Evolutionary conservation across 1,140 invertebrate genomes (phyloP), one percentile per base, ranked within the genome.

Genomic region (Zaprionus ornatus): DNA sequence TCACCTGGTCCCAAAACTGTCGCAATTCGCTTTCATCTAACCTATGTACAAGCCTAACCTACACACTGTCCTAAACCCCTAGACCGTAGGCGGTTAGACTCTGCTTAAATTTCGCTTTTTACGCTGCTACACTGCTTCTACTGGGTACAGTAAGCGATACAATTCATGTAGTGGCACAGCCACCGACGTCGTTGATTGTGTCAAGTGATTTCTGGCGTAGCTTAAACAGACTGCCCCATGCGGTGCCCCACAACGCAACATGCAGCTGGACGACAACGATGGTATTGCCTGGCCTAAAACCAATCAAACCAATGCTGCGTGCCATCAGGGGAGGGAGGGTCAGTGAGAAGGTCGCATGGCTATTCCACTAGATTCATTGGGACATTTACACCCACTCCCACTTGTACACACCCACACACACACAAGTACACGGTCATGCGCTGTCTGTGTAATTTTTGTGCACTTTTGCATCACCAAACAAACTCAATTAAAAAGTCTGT

Each of bases 401-500:
- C 7, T 40, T 40, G 37, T 54, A 19, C 10, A 32, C 63, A 35
- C 63, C 19, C 9, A 35, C 35, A 35, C 12, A 27, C 25, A 25
- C 12, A 32, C 61, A 17, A n/a, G 21, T 19, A 21, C 75, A 52
- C 37, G 32, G 48, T 19, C 4, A 23, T 10, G 21, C 54, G 2
- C 64, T 79, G 71, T 88, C 84, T 84, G 78, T 88, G 78, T 88
- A 88, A 88, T 88, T 88, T 88, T 81, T 81, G 84, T 86, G 84
- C 84, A 88, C 84, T 88, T 90, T 88, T 90, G 84, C 84, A 88
- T 88, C 85, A 81, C 84, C 84, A 90, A 88, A 90, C 84, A 88
- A 88, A 88, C 84, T 88, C 84, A 88, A 88, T 88, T 88, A 88
- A 88, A 88, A 88, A 90, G 84, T 88, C 85, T 78, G 81, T 90